These are phyloP conservation scores for Morpho achilles DNA, from an alignment of 2,888 invertebrate species.

Conservation along the genomic window DNA sequence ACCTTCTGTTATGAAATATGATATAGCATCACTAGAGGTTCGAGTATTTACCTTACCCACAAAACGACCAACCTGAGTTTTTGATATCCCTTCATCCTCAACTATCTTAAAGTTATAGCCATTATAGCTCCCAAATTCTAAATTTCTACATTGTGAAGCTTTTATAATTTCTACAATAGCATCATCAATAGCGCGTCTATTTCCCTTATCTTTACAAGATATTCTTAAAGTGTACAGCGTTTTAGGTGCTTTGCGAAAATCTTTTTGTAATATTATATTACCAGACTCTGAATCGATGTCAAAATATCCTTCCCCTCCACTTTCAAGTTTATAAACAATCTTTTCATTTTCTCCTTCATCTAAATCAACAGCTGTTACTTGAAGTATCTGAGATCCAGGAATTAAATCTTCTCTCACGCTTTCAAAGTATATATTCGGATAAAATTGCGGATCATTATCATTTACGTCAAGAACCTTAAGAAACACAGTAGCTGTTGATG, in stretches of 20 bases:
- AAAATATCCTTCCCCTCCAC: constrained; percentile 89
- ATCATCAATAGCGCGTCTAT: constrained; percentile 84
- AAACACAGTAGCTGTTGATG: constrained; percentile 92
- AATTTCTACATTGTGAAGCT: constrained; percentile 83
- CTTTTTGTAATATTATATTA: constrained; percentile 83
- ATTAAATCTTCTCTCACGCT: constrained; percentile 84
- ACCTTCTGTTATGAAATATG: constrained; percentile 89
- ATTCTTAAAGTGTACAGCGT: constrained; percentile 85
- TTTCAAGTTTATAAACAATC: constrained; percentile 87
- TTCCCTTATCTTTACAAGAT: constrained; percentile 90
- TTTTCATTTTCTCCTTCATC: constrained; percentile 94
- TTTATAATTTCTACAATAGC: constrained; percentile 90
- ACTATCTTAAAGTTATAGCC: constrained; percentile 90
- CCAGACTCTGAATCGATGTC: constrained; percentile 88
- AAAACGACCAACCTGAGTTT: constrained; percentile 81
- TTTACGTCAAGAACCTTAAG: constrained; percentile 92
- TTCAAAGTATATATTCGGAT: constrained; percentile 92
- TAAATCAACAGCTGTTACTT: constrained; percentile 89
- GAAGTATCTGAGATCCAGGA: constrained; percentile 82
- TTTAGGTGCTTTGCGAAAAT: constrained; percentile 82
- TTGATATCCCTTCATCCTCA: constrained; percentile 87
- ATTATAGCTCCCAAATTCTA: constrained; percentile 87
- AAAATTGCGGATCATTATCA: constrained; percentile 95
- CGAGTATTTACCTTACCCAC: constrained; percentile 87
- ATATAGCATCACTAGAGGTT: constrained; percentile 81